Evolutionary conservation across 2,888 invertebrate genomes (phyloP).

Genomic region (Temnothorax ravouxi): DNA sequence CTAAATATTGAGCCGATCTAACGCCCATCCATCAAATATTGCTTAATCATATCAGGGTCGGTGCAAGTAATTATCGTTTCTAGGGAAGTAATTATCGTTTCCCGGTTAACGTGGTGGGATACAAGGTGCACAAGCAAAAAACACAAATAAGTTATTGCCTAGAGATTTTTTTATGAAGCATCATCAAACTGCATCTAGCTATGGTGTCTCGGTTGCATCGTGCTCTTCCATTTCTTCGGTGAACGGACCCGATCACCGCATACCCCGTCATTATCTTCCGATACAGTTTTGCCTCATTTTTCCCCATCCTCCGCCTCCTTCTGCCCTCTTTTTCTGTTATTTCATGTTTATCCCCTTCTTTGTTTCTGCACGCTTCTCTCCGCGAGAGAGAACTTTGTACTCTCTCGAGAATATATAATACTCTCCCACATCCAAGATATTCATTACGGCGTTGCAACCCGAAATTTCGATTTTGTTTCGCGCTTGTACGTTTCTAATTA

Average conservation of each 20-base stretch:
- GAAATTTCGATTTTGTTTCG: not conserved
- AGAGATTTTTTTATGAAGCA: constrained; percentile 60
- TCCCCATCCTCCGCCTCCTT: constrained; percentile 58
- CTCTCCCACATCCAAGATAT: not conserved
- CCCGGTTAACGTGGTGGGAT: constrained; percentile 5
- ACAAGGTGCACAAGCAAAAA: constrained; percentile 32
- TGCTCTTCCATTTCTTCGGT: constrained; percentile 67
- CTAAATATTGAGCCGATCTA: constrained; percentile 34
- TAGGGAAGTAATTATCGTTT: constrained; percentile 44
- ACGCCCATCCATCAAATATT: constrained; percentile 44
- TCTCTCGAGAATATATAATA: not conserved
- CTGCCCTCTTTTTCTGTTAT: constrained; percentile 69
- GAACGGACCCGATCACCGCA: constrained; percentile 76
- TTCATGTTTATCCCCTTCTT: constrained; percentile 68
- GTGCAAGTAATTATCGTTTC: constrained; percentile 47
- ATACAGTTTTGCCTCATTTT: constrained; percentile 82
- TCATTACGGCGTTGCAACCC: not conserved
- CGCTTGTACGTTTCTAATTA: not conserved
- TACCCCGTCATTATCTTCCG: constrained; percentile 82
- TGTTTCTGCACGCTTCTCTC: constrained; percentile 57
- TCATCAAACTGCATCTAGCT: constrained; percentile 64
- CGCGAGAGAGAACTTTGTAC: constrained; percentile 13
- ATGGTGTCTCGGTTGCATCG: constrained; percentile 58
- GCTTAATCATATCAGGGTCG: constrained; percentile 47
- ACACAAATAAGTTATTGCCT: constrained; percentile 54